A percentile compares a stretch with the other conserved stretches of the same genome.
Conservation (phyloP, 2,113 vertebrate genomes). For the Cephalopholis sonnerati region DNA sequence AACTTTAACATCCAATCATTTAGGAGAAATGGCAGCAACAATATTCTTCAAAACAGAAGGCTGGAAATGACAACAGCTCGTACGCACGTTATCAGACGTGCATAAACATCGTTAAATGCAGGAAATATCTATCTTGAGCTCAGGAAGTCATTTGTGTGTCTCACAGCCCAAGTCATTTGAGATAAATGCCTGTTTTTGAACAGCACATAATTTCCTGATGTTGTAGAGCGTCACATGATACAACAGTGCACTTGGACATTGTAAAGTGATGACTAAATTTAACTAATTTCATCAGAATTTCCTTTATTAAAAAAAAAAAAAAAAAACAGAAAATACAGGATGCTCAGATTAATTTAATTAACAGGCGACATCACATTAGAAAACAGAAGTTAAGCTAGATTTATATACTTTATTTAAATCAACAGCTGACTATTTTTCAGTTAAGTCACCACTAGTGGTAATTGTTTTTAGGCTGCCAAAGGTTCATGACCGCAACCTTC, state of each 20-base stretch:
- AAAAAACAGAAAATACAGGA: background rate
- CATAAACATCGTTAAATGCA: conserved; percentile 70
- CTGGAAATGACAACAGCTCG: conserved; percentile 16
- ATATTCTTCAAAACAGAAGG: background rate
- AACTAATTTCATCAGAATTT: background rate
- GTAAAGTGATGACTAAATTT: background rate
- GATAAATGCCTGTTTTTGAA: conserved; percentile 63
- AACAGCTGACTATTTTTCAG: background rate
- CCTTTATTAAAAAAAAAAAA: background rate
- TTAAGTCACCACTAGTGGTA: background rate
- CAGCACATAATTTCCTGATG: conserved; percentile 38
- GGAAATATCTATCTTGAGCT: conserved; percentile 69
- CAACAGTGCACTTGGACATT: background rate
- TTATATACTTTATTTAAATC: background rate
- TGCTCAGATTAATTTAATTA: no score
- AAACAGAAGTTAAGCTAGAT: background rate
- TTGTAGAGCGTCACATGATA: conserved; percentile 18
- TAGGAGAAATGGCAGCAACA: background rate
- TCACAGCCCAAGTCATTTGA: conserved; percentile 42
- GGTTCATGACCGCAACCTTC: conserved; percentile 44
- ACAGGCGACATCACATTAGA: no score
- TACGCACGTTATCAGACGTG: conserved; percentile 5
- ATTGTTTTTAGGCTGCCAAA: background rate
- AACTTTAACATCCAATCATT: background rate
- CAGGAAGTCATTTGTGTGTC: conserved; percentile 74